Evolutionary conservation across 2,113 vertebrate genomes (phyloP), one percentile per base, ranked within the genome.

Genomic region (Percina caprodes): DNA sequence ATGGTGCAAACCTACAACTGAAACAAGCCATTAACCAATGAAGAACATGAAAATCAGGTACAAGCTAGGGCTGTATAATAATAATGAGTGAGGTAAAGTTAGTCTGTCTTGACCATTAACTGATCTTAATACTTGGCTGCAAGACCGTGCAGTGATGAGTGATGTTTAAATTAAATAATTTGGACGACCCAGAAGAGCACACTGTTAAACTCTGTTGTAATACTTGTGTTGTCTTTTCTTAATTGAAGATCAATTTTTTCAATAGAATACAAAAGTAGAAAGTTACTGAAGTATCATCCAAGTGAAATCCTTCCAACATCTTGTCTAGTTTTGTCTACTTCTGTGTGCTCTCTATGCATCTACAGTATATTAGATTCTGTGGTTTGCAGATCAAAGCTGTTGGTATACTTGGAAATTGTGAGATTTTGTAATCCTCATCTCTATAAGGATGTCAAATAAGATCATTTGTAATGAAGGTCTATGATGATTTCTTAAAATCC

Each of bases 151-250:
- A 49, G 54, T 65, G 39, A 35, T 39, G 11, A 30, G 45, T 62
- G 39, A n/a, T 7, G 35, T 69, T 77, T 39, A 59, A 46, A 56
- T 24, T 45, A 15, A 16, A 49, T 69, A 23, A 30, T 72, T 72
- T 56, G 6, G 26, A 56, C 35, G 15, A 16, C 11, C 56, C 24
- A 35, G 12, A 8, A 23, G 19, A 69, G 62, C 14, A 24, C 4
- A 16, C 6, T 0, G 10, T 13, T 26, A 13, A 14, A 60, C 49
- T 52, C 15, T 8, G 3, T 14, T 26, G 9, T 12, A 30, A 19
- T 11, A 66, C 23, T 19, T 30, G 6, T 56, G 51, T 19, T 23
- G 30, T 45, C 11, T 60, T 18, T 59, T 30, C 15, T 42, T 30
- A 30, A 21, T 11, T 49, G 19, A 15, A 2, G 19, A n/a, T 49